Base-by-base conservation (phyloP, 1,140 invertebrate genomes). In the Drosophila nikananu region DNA sequence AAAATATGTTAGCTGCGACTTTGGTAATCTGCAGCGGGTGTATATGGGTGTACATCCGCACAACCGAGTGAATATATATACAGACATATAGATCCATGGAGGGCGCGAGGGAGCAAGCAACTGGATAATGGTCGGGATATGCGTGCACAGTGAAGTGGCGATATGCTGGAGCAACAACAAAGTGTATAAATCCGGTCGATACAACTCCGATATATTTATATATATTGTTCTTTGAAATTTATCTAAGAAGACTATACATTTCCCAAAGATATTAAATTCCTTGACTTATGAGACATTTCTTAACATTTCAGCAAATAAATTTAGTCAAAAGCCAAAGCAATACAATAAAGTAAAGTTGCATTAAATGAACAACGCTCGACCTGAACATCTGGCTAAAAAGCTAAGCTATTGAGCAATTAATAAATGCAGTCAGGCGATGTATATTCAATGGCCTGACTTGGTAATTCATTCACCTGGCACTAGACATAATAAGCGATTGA, bases 1-100 rank as follows among this genome's bases (percentile, higher is more conserved):
- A 55, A 81, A 89, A 90, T 90, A 89, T 89, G 84, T 89, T 89
- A 76, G 81, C 74, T 81, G 77, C 86, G 78, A 90, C 86, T 90
- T 87, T 84, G 72, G 84, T 89, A 89, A 89, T 89, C 84, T 84
- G 80, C 83, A 66, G 71, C 65, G 60, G 46, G 42, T 71, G 59
- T 57, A 46, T 61, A 46, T 44, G 51, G 27, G 19, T 52, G 44
- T 52, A 46, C 52, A 46, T 44, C 44, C 67, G 19, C 39, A n/a
- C 30, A 48, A 42, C 44, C n/a, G 23, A 32, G 10, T 54, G 15
- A n/a, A n/a, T n/a, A n/a, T n/a, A 48, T 55, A 46, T 55, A 37
- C 46, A 27, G 21, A 23, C 13, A 32, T 19, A 35, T n/a, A n/a
- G n/a, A n/a, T 51, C 21, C 41, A n/a, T 9, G 23, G 35, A 39